A percentile compares a stretch with the other conserved stretches of the same genome.
These are phyloP conservation scores for Aspidiotus destructor DNA, from an alignment of 2,888 invertebrate genomes.

Conservation along the genomic window DNA sequence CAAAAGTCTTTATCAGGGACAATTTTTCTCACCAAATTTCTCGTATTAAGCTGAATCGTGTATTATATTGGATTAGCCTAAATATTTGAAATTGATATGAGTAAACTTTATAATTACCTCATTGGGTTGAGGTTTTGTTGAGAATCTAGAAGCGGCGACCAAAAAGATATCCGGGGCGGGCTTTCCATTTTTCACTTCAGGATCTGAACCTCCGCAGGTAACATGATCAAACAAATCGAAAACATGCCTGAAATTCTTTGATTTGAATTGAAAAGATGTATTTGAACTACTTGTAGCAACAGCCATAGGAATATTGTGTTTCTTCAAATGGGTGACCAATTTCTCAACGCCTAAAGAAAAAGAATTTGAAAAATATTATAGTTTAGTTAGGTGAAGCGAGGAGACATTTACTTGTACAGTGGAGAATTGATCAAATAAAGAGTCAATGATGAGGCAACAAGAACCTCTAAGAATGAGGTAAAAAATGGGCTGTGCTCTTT, in stretches of 20 bases:
- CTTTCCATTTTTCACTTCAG: conserved; percentile 75
- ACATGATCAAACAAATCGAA: conserved; percentile 62
- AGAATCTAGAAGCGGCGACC: conserved; percentile 63
- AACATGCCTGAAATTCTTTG: conserved; percentile 53
- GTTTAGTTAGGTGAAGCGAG: conserved; percentile 17
- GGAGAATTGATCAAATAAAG: neutral
- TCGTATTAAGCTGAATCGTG: no score
- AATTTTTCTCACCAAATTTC: no score
- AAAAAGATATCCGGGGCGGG: conserved; percentile 82
- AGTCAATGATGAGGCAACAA: no score
- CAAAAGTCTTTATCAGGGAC: no score
- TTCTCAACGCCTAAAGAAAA: conserved; percentile 61
- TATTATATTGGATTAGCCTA: no score
- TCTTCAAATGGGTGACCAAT: conserved; percentile 64
- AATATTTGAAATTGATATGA: no score
- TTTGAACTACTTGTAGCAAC: conserved; percentile 77
- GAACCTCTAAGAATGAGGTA: no score
- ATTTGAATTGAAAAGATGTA: conserved; percentile 61
- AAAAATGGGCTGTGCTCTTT: no score
- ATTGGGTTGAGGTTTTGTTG: conserved; percentile 53
- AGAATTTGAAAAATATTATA: conserved; percentile 28
- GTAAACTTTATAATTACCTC: conserved; percentile 44
- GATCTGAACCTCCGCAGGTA: conserved; percentile 73
- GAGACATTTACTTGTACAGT: conserved; percentile 38
- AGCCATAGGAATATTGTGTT: conserved; percentile 68